Evolutionary conservation across 1,140 invertebrate genomes (phyloP).

Genomic region (Hycleus phaleratus): DNA sequence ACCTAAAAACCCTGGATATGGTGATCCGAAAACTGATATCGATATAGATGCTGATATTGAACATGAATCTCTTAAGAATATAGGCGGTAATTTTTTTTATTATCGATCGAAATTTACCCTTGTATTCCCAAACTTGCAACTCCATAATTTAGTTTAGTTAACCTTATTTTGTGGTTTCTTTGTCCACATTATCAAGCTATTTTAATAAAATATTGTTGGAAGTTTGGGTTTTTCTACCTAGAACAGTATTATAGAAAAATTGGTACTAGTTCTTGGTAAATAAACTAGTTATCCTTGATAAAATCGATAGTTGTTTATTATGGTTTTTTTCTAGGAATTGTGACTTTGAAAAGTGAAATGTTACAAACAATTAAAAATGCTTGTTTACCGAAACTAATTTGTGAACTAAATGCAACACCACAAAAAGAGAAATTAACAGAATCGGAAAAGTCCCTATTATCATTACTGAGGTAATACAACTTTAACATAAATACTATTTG

Average conservation of each 20-base stretch:
- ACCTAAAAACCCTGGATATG: constrained; percentile 39
- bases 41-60: constrained; percentile 41
- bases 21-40: constrained; percentile 37
- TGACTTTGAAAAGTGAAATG: constrained; percentile 33
- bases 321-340: constrained; percentile 28
- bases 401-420: constrained; percentile 60
- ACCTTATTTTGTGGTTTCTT: no score
- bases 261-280: no score
- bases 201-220: no score
- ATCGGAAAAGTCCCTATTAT: constrained; percentile 60
- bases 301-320: neutral
- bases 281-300: no score
- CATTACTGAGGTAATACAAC: constrained; percentile 57
- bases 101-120: no score
- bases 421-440: constrained; percentile 59
- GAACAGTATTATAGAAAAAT: no score
- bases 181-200: no score
- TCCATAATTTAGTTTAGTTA: no score
- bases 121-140: no score
- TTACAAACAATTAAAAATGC: constrained; percentile 39
- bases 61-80: constrained; percentile 35
- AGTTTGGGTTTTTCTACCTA: no score
- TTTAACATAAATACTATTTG: neutral
- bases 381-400: constrained; percentile 70
- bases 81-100: constrained; percentile 23